These are phyloP conservation scores for Todiramphus chloris DNA, from an alignment of 2,113 vertebrate genomes.

Conservation along the genomic window DNA sequence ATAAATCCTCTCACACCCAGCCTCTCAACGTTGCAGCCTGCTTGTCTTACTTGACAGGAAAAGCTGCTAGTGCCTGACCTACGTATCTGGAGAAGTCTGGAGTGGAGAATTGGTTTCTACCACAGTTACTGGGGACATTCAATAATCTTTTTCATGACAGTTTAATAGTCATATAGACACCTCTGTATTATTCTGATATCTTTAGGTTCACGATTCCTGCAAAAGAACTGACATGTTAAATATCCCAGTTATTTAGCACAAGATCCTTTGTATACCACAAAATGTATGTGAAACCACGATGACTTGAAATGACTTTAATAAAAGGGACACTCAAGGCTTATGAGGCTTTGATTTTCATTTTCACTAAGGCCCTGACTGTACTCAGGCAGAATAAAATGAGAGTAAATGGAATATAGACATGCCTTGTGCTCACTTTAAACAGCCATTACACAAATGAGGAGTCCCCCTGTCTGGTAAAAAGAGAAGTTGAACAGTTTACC, in stretches of 20 bases:
- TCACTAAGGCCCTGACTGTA: background rate
- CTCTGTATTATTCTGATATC: background rate
- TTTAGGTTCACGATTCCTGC: background rate
- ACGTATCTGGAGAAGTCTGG: background rate
- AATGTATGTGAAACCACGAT: background rate
- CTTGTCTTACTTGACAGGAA: background rate
- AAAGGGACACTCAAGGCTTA: conserved; percentile 6
- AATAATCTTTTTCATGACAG: background rate
- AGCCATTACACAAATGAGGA: conserved; percentile 19
- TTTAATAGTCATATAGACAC: conserved; percentile 11
- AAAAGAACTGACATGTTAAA: background rate
- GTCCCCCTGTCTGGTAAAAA: background rate
- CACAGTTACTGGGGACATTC: background rate
- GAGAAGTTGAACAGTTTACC: background rate
- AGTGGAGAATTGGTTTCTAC: background rate
- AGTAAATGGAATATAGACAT: background rate
- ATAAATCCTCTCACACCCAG: background rate
- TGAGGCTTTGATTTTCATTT: conserved; percentile 38
- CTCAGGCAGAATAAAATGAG: background rate
- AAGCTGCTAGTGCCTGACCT: background rate
- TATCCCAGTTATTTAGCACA: background rate
- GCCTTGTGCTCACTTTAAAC: background rate
- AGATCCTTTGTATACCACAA: background rate
- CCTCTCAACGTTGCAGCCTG: background rate
- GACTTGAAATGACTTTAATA: conserved; percentile 1